phyloP scores from a whole-genome alignment of 1,140 invertebrate genomes.

The Oscheius sp. region DNA sequence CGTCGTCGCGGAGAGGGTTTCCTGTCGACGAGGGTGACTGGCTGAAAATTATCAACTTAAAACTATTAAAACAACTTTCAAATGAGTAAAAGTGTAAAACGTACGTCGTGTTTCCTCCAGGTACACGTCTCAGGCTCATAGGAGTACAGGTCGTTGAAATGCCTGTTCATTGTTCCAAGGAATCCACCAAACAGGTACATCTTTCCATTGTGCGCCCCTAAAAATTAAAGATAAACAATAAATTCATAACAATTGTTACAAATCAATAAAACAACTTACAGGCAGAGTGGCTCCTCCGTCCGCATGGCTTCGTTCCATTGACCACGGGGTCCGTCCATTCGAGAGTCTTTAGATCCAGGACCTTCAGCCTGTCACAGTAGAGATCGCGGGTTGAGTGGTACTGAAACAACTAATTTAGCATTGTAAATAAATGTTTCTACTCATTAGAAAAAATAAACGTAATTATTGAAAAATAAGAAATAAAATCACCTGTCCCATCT shows the following conservation, averaged over 20 bases:
- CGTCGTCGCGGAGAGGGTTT: conserved; percentile 71
- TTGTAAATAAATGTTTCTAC: not conserved
- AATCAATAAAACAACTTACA: too few relatives aligned
- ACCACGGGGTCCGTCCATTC: conserved; percentile 71
- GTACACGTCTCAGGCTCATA: conserved; percentile 65
- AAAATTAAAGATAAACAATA: conserved; percentile 56
- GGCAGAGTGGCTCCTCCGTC: conserved; percentile 81
- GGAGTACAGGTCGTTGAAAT: conserved; percentile 78
- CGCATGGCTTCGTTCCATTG: conserved; percentile 67
- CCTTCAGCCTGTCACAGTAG: conserved; percentile 76
- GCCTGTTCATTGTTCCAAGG: conserved; percentile 72
- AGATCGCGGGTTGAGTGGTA: conserved; percentile 69
- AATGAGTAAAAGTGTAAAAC: too few relatives aligned
- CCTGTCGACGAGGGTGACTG: conserved; percentile 26
- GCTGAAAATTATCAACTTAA: too few relatives aligned
- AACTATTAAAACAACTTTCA: too few relatives aligned
- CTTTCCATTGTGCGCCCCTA: conserved; percentile 73
- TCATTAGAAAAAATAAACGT: too few relatives aligned
- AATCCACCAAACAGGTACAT: conserved; percentile 85
- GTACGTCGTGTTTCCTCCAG: conserved; percentile 54
- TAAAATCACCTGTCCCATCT: conserved; percentile 68
- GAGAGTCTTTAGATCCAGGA: conserved; percentile 72
- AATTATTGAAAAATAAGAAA: not conserved
- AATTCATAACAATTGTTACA: conserved; percentile 51
- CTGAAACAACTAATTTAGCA: conserved; percentile 62